Evolutionary conservation across 2,113 vertebrate species (phyloP).

Genomic region (Struthidea cinerea): DNA sequence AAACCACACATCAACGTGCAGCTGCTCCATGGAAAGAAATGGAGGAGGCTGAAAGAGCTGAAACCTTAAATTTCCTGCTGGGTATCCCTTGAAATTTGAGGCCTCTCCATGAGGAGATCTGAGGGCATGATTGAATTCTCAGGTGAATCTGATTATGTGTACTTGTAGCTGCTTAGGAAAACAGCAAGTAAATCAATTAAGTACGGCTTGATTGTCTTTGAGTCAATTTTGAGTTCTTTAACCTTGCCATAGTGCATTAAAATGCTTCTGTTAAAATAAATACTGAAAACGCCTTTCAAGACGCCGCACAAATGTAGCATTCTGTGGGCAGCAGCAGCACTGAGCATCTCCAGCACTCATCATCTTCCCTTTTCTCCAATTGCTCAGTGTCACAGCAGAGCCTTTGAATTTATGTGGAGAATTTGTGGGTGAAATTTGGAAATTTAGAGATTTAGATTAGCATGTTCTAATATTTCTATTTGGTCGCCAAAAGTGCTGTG

Average conservation of each 20-base stretch:
- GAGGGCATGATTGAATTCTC: background rate
- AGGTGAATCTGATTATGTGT: background rate
- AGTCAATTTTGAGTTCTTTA: background rate
- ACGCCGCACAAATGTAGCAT: background rate
- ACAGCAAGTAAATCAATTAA: background rate
- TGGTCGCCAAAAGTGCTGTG: background rate
- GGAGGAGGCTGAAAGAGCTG: background rate
- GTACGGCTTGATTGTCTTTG: background rate
- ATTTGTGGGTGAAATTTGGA: background rate
- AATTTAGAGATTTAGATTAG: background rate
- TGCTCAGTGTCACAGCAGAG: background rate
- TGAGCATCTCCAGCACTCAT: background rate
- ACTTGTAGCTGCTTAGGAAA: background rate
- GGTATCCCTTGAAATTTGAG: background rate
- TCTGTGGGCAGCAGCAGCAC: background rate
- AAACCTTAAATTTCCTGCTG: background rate
- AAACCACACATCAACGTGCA: background rate
- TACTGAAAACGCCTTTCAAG: background rate
- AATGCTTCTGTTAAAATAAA: background rate
- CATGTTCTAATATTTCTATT: background rate
- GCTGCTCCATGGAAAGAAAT: background rate
- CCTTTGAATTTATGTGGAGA: background rate
- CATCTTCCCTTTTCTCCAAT: background rate
- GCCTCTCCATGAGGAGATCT: background rate
- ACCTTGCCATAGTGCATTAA: background rate